These are phyloP conservation scores for Rhabdornis inornatus DNA, from an alignment of 2,113 vertebrate species.

Conservation along the genomic window DNA sequence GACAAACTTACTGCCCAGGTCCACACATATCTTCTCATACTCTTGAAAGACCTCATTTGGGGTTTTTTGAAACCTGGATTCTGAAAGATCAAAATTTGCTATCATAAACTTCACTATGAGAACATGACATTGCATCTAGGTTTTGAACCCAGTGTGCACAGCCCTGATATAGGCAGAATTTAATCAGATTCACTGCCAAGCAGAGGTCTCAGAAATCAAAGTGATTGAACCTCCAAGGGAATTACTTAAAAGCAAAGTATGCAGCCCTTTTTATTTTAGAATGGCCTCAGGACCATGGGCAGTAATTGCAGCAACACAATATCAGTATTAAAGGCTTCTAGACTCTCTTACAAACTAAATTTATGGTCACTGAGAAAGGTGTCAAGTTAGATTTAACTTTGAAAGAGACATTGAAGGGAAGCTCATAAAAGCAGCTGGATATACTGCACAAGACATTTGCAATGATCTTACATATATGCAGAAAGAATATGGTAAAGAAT, in stretches of 20 bases:
- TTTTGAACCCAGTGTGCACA: neutral
- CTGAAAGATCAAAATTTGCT: neutral
- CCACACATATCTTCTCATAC: neutral
- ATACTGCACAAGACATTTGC: neutral
- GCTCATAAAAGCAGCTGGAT: neutral
- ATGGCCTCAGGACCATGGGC: neutral
- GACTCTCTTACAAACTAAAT: neutral
- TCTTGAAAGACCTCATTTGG: neutral
- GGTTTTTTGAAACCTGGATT: neutral
- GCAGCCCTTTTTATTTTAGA: slow-evolving; percentile 32
- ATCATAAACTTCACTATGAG: neutral
- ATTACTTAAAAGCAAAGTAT: slow-evolving; percentile 38
- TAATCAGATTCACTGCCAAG: slow-evolving; percentile 39
- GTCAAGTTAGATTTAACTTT: slow-evolving; percentile 18
- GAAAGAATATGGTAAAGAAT: neutral
- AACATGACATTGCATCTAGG: neutral
- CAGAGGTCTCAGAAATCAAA: slow-evolving; percentile 38
- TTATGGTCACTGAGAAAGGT: slow-evolving; percentile 22
- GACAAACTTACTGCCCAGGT: neutral
- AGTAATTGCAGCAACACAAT: slow-evolving; percentile 19
- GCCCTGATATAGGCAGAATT: neutral
- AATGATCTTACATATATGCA: neutral
- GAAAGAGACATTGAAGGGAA: neutral
- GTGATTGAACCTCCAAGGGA: slow-evolving; percentile 41
- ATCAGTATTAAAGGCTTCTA: slow-evolving; percentile 40